Evolutionary conservation across 2,113 vertebrate species (phyloP).

Genomic region (Morone chrysops): DNA sequence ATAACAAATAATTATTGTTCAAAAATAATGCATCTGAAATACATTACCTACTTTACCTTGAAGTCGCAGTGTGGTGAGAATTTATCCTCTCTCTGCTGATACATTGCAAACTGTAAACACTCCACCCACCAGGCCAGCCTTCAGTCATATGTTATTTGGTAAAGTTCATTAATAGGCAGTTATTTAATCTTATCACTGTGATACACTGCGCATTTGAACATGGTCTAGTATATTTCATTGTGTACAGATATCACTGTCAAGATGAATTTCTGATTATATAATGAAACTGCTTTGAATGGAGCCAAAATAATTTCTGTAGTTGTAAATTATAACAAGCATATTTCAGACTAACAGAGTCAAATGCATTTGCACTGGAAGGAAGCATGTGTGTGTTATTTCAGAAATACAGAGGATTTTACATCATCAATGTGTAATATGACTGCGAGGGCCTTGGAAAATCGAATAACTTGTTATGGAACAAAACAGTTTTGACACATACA

Average conservation of each 20-base stretch:
- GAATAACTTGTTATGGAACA: conserved; percentile 31
- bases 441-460: conserved; percentile 5
- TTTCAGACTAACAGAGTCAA: not conserved
- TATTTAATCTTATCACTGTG: not conserved
- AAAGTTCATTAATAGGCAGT: not conserved
- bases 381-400: conserved; percentile 38
- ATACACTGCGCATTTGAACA: not conserved
- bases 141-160: conserved; percentile 19
- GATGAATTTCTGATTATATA: not conserved
- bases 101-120: not conserved
- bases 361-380: not conserved
- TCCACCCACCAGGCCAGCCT: not conserved
- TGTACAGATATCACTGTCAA: conserved; percentile 1
- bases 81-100: not conserved
- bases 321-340: not conserved
- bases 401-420: conserved; percentile 32
- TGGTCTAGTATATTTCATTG: not conserved
- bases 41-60: no score
- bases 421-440: conserved; percentile 39
- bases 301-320: conserved; percentile 1
- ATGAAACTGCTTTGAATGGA: not conserved
- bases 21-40: no score
- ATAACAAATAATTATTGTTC: no score
- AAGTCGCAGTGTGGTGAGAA: no score
- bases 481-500: conserved; percentile 19